Percentiles rank a stretch among this genome's conserved stretches.
Conservation (phyloP, 2,888 invertebrate genomes). For the Sepiola atlantica region DNA sequence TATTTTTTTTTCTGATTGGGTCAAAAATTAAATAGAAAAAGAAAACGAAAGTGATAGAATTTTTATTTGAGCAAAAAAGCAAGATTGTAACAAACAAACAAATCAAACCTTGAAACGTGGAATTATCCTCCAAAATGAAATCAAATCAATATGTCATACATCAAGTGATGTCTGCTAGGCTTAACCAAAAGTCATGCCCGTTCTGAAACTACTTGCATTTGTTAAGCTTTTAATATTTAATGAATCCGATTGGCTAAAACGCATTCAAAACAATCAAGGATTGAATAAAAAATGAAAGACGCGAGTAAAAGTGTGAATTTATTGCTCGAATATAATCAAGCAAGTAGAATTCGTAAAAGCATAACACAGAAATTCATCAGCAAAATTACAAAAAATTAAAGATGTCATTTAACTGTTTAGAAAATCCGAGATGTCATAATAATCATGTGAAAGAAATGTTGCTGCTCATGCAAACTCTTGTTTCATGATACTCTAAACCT, state of each 20-base stretch:
- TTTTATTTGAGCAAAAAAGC: not conserved
- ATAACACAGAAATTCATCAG: too few relatives aligned
- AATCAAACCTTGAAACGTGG: not conserved
- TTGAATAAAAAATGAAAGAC: not conserved
- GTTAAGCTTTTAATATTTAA: not conserved
- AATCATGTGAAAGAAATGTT: too few relatives aligned
- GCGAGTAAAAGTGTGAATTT: not conserved
- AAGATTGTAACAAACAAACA: not conserved
- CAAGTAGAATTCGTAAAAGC: too few relatives aligned
- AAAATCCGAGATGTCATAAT: too few relatives aligned
- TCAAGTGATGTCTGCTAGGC: not conserved
- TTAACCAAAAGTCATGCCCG: not conserved
- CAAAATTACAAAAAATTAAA: too few relatives aligned
- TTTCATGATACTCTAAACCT: too few relatives aligned
- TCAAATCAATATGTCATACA: constrained; percentile 17
- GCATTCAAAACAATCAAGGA: not conserved
- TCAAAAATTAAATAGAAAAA: not conserved
- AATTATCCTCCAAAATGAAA: not conserved
- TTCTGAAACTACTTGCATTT: not conserved
- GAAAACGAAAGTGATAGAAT: not conserved
- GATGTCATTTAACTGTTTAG: too few relatives aligned
- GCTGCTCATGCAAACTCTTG: too few relatives aligned
- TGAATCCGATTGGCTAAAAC: not conserved
- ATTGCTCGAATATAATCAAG: not conserved
- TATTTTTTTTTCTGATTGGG: not conserved